These are phyloP conservation scores for Pseudococcus viburni DNA, from an alignment of 2,888 invertebrate species.

Conservation along the genomic window DNA sequence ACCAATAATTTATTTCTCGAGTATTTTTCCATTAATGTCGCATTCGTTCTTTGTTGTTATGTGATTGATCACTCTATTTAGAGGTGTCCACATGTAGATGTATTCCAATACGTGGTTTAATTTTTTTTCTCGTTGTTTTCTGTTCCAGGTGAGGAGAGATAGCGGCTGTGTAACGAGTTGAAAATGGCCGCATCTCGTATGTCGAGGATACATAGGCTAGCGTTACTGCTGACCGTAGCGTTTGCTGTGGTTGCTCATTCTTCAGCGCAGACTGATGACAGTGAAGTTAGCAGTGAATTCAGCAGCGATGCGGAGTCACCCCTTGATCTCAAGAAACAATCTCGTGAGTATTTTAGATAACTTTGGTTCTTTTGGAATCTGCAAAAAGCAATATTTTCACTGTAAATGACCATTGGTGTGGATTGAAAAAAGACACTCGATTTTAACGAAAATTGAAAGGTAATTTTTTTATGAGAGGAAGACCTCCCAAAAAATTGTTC, in stretches of 20 bases:
- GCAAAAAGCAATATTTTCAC: neutral
- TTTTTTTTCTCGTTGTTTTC: neutral
- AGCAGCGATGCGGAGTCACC: slow-evolving; percentile 55
- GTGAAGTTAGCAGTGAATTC: slow-evolving; percentile 45
- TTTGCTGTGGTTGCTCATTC: neutral
- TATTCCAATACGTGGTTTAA: neutral
- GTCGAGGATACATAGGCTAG: slow-evolving; percentile 60
- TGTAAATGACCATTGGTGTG: too few relatives aligned
- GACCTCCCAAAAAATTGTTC: too few relatives aligned
- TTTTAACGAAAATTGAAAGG: too few relatives aligned
- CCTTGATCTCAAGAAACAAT: slow-evolving; percentile 63
- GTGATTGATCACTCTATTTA: slow-evolving; percentile 7
- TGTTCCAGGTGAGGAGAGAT: slow-evolving; percentile 61
- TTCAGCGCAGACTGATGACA: slow-evolving; percentile 14
- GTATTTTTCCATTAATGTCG: slow-evolving; percentile 12
- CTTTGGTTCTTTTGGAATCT: neutral
- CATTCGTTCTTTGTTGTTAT: neutral
- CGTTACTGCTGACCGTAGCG: slow-evolving; percentile 39
- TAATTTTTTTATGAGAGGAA: too few relatives aligned
- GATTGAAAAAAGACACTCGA: too few relatives aligned
- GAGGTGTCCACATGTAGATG: neutral
- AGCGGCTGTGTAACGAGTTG: slow-evolving; percentile 52
- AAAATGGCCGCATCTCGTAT: slow-evolving; percentile 65
- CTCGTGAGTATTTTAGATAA: slow-evolving; percentile 30
- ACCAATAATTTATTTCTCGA: slow-evolving; percentile 8